phyloP scores from a whole-genome alignment of 1,140 invertebrate genomes.

The Orius insidiosus region DNA sequence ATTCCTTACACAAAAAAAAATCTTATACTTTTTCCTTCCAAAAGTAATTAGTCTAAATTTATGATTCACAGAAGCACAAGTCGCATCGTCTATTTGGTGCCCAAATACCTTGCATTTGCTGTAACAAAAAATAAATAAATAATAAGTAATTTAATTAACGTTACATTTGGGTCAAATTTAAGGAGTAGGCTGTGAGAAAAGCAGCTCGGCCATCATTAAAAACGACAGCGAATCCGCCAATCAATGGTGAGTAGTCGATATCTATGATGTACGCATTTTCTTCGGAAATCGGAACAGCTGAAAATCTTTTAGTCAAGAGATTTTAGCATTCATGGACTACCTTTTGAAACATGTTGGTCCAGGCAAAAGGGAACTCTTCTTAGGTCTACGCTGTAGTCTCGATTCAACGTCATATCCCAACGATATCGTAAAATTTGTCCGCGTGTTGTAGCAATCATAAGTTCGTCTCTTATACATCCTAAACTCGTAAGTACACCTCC shows the following conservation, averaged over 20 bases:
- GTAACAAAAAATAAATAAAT: no score
- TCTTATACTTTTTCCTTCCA: constrained; percentile 72
- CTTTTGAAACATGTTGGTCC: constrained; percentile 85
- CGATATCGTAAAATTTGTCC: constrained; percentile 66
- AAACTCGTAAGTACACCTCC: constrained; percentile 54
- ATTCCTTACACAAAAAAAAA: no score
- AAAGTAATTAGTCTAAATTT: constrained; percentile 92
- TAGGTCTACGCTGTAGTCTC: constrained; percentile 74
- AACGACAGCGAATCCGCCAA: constrained; percentile 90
- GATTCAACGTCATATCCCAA: constrained; percentile 74
- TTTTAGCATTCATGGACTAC: no score
- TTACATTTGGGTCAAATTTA: constrained; percentile 90
- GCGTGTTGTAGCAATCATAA: constrained; percentile 72
- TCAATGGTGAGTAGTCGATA: constrained; percentile 90
- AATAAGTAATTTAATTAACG: no score
- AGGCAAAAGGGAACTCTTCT: constrained; percentile 80
- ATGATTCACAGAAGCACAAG: constrained; percentile 88
- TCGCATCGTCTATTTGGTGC: constrained; percentile 80
- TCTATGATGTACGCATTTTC: constrained; percentile 65
- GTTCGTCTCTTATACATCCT: constrained; percentile 73
- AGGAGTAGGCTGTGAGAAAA: constrained; percentile 79
- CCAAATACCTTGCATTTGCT: constrained; percentile 91
- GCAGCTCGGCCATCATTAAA: constrained; percentile 87
- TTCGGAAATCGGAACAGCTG: constrained; percentile 61
- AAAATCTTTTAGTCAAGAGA: no score